These are phyloP conservation scores for Zeugodacus cucurbitae DNA, from an alignment of 1,140 invertebrate genomes.

Conservation along the genomic window DNA sequence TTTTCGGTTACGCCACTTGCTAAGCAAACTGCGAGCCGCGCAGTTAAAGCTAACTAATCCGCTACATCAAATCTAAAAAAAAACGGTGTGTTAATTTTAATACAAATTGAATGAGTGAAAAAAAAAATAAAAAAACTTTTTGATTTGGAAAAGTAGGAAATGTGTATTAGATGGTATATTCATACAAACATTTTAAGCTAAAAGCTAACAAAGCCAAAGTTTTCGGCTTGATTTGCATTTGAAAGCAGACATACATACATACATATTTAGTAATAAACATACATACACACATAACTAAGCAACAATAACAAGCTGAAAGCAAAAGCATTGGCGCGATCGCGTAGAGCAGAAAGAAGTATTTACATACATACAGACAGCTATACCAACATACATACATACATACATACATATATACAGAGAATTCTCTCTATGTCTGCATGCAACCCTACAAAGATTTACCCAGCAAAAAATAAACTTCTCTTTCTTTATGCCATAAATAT, in stretches of 20 bases:
- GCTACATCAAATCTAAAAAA: slow-evolving; percentile 43
- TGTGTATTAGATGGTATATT: background rate
- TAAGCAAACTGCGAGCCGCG: slow-evolving; percentile 56
- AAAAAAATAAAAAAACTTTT: background rate
- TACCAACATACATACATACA: background rate
- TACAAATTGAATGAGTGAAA: background rate
- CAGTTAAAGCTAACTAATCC: slow-evolving; percentile 64
- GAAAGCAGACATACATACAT: background rate
- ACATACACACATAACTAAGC: background rate
- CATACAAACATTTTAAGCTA: background rate
- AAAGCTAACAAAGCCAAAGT: background rate
- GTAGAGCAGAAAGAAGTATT: no score
- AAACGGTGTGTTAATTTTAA: background rate
- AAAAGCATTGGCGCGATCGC: background rate
- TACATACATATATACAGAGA: background rate
- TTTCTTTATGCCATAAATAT: background rate
- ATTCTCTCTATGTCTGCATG: background rate
- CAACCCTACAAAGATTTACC: background rate
- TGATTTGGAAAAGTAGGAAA: background rate
- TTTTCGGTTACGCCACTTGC: slow-evolving; percentile 15
- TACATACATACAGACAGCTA: background rate
- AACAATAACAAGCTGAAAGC: background rate
- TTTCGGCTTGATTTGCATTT: background rate
- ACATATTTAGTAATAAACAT: background rate
- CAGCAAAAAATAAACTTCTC: background rate